These are phyloP conservation scores for Montipora cactus DNA, from an alignment of 64 coral and sea anemone species.

Conservation along the genomic window DNA sequence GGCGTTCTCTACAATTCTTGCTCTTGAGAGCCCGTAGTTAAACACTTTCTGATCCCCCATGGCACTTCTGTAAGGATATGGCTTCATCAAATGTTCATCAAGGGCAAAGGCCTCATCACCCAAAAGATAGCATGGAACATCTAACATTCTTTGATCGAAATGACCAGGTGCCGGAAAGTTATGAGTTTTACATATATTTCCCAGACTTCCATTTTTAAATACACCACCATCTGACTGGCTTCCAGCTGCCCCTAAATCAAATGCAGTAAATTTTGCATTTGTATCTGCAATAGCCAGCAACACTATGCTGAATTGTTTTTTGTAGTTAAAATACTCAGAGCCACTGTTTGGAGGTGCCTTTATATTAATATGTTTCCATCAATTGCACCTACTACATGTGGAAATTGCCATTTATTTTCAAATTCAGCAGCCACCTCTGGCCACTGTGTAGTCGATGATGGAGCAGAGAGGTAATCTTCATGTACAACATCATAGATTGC, in stretches of 20 bases:
- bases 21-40: conserved; percentile 38
- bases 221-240: too few species aligned
- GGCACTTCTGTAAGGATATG: conserved; percentile 8
- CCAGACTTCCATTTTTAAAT: too few species aligned
- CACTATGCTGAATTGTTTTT: conserved; percentile 62
- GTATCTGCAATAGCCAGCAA: conserved; percentile 67
- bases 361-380: conserved; percentile 68
- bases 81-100: background rate
- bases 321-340: conserved; percentile 68
- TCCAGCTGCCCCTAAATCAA: conserved; percentile 61
- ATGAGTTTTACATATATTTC: background rate
- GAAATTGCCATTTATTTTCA: conserved; percentile 64
- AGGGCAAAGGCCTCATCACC: conserved; percentile 42
- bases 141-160: background rate
- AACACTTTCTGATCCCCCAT: background rate
- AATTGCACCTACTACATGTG: conserved; percentile 61
- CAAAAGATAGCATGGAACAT: conserved; percentile 20
- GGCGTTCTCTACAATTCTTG: conserved; percentile 20
- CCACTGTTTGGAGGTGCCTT: conserved; percentile 71
- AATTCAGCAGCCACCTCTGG: conserved; percentile 47
- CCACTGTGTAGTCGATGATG: conserved; percentile 33
- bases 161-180: conserved; percentile 17
- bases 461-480: conserved; percentile 51
- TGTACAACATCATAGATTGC: conserved; percentile 57
- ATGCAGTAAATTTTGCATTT: conserved; percentile 59